These are phyloP conservation scores for Camptogramma bilineatum DNA, from an alignment of 2,888 invertebrate genomes.

Conservation along the genomic window DNA sequence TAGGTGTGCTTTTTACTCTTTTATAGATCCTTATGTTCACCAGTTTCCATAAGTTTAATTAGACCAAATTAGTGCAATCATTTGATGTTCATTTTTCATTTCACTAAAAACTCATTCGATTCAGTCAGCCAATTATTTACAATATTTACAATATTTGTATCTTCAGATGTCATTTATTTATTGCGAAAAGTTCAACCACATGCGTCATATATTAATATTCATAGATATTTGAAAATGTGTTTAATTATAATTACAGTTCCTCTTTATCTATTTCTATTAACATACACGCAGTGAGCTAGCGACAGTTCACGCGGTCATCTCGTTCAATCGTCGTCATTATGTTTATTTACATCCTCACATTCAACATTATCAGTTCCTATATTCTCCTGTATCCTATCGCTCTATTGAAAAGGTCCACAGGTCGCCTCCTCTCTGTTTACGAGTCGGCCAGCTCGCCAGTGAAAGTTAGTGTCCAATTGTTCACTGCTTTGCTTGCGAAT, in stretches of 20 bases:
- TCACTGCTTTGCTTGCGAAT: conserved; percentile 16
- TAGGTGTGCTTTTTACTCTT: neutral
- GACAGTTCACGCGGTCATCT: conserved; percentile 32
- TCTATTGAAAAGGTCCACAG: conserved; percentile 6
- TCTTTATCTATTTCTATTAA: conserved; percentile 10
- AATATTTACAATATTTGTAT: neutral
- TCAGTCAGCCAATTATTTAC: neutral
- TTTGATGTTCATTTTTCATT: neutral
- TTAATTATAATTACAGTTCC: neutral
- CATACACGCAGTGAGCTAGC: conserved; percentile 22
- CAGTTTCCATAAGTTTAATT: neutral
- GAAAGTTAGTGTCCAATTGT: conserved; percentile 31
- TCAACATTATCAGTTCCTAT: conserved; percentile 7
- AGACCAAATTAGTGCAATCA: too few species aligned
- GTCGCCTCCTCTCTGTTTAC: conserved; percentile 3
- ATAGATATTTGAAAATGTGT: neutral
- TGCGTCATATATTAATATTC: neutral
- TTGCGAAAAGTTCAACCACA: neutral
- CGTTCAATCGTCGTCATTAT: conserved; percentile 24
- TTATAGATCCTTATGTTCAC: too few species aligned
- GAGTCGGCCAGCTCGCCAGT: conserved; percentile 8
- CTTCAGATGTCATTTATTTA: neutral
- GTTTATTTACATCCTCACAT: conserved; percentile 21
- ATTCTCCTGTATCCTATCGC: conserved; percentile 2
- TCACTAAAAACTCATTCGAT: neutral